A percentile compares a stretch with the other conserved stretches of the same genome.
phyloP scores from a whole-genome alignment of 2,888 invertebrate genomes.

The Eilema caniola region DNA sequence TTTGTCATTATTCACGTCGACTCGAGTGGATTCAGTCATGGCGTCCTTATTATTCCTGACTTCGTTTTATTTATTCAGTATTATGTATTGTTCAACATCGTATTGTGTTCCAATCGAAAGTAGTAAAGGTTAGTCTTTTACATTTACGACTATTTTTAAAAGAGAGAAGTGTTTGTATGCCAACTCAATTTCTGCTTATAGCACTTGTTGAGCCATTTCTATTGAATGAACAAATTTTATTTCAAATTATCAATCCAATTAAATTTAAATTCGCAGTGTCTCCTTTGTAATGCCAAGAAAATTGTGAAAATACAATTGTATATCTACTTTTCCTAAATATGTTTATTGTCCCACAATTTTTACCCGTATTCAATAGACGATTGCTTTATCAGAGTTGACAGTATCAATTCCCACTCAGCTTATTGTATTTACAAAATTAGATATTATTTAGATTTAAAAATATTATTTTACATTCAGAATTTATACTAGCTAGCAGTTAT shows the following conservation, averaged over 20 bases:
- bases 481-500: too few species aligned
- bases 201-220: background rate
- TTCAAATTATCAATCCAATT: background rate
- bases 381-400: background rate
- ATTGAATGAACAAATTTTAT: background rate
- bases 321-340: background rate
- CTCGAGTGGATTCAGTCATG: conserved; percentile 50
- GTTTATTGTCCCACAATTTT: background rate
- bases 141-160: conserved; percentile 26
- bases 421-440: background rate
- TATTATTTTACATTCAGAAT: too few species aligned
- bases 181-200: background rate
- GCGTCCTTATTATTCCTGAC: conserved; percentile 47
- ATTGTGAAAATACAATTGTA: background rate
- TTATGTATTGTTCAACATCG: conserved; percentile 44
- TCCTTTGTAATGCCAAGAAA: background rate
- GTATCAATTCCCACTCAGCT: background rate
- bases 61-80: conserved; percentile 45
- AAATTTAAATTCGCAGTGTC: background rate
- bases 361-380: background rate
- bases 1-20: conserved; percentile 49
- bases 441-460: background rate
- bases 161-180: background rate
- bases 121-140: conserved; percentile 50
- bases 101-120: conserved; percentile 42